phyloP scores from a whole-genome alignment of 1,140 invertebrate species.

The Bombus terrestris region DNA sequence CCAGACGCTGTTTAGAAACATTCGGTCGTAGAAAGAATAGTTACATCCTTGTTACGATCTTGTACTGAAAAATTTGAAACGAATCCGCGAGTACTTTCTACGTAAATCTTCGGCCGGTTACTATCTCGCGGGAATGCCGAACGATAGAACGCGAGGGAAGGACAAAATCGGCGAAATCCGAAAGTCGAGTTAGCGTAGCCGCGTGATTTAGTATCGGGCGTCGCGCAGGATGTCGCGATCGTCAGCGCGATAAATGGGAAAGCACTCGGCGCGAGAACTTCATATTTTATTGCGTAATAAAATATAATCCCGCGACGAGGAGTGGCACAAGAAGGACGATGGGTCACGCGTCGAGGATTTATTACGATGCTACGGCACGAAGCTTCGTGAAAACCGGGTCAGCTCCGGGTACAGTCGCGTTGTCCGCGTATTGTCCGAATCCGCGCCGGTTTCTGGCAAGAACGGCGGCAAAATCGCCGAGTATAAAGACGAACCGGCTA shows the following conservation, averaged over 20 bases:
- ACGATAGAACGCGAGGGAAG: background rate
- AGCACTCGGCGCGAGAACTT: conserved; percentile 13
- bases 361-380: background rate
- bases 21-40: background rate
- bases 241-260: conserved; percentile 26
- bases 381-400: background rate
- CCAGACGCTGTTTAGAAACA: background rate
- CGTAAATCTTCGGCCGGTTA: too few species aligned
- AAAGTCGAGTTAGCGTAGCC: background rate
- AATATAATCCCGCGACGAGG: background rate
- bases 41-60: background rate
- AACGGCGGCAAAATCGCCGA: background rate
- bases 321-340: background rate
- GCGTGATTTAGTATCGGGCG: conserved; percentile 9
- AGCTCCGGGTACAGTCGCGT: too few species aligned
- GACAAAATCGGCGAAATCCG: background rate
- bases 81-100: background rate
- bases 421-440: background rate
- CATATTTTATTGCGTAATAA: conserved; percentile 48
- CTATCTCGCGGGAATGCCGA: too few species aligned
- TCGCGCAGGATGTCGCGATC: background rate
- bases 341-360: conserved; percentile 35
- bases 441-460: background rate
- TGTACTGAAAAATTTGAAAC: background rate
- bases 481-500: background rate